Percentiles rank a stretch among this genome's conserved stretches.
These are phyloP conservation scores for Gryllus longicercus DNA, from an alignment of 2,888 invertebrate species.

Conservation along the genomic window DNA sequence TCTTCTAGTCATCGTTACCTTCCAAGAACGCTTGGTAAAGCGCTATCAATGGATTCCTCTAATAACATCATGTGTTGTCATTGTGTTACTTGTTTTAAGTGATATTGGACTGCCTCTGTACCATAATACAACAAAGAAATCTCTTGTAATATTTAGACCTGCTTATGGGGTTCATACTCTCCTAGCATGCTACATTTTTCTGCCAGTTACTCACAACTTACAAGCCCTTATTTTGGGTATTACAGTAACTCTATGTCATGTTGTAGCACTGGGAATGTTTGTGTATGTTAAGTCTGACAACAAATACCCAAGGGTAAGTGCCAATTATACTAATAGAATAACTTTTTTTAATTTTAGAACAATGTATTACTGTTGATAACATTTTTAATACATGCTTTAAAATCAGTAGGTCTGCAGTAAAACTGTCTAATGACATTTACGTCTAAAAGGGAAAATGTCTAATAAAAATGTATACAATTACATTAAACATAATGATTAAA, in stretches of 20 bases:
- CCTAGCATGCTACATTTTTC: conserved; percentile 77
- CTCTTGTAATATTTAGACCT: conserved; percentile 50
- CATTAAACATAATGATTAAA: no score
- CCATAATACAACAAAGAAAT: conserved; percentile 41
- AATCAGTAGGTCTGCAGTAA: no score
- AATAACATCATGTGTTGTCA: neutral
- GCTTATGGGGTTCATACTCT: conserved; percentile 70
- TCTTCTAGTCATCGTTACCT: conserved; percentile 30
- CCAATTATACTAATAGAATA: no score
- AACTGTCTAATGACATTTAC: no score
- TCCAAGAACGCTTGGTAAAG: conserved; percentile 43
- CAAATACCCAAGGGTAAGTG: no score
- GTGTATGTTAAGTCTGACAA: no score
- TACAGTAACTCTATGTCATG: conserved; percentile 64
- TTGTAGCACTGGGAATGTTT: conserved; percentile 56
- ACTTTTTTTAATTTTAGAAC: no score
- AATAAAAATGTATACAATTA: no score
- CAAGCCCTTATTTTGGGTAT: conserved; percentile 67
- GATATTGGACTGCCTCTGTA: conserved; percentile 66
- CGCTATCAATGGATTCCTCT: conserved; percentile 30
- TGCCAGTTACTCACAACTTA: conserved; percentile 72
- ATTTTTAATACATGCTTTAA: no score
- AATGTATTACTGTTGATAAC: no score
- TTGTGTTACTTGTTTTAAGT: conserved; percentile 52
- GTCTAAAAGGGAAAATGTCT: no score